phyloP scores from a whole-genome alignment of 2,113 vertebrate species.

The Lichenostomus cassidix region DNA sequence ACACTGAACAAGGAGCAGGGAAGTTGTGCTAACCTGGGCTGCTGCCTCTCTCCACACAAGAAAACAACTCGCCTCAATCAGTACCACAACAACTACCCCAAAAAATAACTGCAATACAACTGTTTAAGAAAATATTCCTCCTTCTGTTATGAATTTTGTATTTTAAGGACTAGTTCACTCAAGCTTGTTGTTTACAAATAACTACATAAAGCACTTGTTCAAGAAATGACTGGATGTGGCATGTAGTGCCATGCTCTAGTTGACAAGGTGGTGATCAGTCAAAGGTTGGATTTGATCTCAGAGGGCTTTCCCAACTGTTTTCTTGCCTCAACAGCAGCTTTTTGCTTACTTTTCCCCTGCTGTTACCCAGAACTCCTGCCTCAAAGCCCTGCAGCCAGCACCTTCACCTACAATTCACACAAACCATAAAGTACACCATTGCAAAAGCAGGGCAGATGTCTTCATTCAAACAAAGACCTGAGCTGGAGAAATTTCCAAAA shows the following conservation, averaged over 20 bases:
- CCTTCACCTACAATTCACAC: background rate
- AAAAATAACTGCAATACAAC: fast-evolving
- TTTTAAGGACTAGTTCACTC: background rate
- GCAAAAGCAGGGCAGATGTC: background rate
- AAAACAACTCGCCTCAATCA: background rate
- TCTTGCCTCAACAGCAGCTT: background rate
- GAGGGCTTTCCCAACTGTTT: background rate
- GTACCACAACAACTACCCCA: fast-evolving
- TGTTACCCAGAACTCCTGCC: background rate
- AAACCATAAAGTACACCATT: fast-evolving
- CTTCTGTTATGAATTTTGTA: background rate
- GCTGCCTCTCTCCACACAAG: background rate
- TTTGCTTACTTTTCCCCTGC: background rate
- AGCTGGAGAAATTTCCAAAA: background rate
- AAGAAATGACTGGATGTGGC: background rate
- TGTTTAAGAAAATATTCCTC: background rate
- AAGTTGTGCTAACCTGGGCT: background rate
- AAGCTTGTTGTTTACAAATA: background rate
- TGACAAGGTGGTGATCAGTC: background rate
- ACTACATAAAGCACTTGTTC: fast-evolving
- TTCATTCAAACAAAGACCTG: background rate
- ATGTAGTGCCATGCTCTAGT: background rate
- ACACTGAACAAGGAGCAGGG: background rate
- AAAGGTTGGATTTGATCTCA: background rate
- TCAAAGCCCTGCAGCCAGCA: background rate